Percentiles rank a stretch among this genome's conserved stretches.
phyloP scores from a whole-genome alignment of 2,797 vertebrate species.

The Muscicapa comitata region DNA sequence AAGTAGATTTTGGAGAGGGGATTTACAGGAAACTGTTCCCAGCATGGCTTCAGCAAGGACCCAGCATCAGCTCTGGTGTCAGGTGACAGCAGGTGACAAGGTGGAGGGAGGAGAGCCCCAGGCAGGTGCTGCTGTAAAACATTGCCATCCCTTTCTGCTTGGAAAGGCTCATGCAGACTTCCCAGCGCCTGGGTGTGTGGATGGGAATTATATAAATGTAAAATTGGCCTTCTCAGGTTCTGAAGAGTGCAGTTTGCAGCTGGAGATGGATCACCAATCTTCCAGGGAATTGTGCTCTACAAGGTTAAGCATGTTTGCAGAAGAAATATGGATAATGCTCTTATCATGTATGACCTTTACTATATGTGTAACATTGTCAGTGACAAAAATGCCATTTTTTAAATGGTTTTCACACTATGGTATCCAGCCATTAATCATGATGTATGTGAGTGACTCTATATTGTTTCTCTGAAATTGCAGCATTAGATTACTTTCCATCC shows the following conservation, averaged over 20 bases:
- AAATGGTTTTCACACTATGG: constrained; percentile 69
- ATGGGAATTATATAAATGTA: constrained; percentile 18
- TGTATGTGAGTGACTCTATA: constrained; percentile 47
- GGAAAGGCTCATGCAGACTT: background rate
- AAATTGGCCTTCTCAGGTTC: constrained; percentile 36
- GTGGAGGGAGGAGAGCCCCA: background rate
- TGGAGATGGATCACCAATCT: constrained; percentile 53
- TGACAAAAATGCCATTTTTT: constrained; percentile 71
- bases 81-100: background rate
- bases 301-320: constrained; percentile 72
- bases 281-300: constrained; percentile 54
- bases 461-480: constrained; percentile 50
- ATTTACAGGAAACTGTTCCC: background rate
- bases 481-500: constrained; percentile 30
- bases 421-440: constrained; percentile 66
- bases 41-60: background rate
- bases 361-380: constrained; percentile 52
- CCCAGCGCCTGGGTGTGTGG: background rate
- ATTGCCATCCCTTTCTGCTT: background rate
- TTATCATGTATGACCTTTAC: constrained; percentile 68
- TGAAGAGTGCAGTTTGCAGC: constrained; percentile 19
- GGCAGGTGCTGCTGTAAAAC: background rate
- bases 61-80: fast-evolving
- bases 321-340: constrained; percentile 64
- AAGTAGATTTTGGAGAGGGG: background rate